These are phyloP conservation scores for Notodonta dromedarius DNA, from an alignment of 2,888 invertebrate genomes.

Conservation along the genomic window DNA sequence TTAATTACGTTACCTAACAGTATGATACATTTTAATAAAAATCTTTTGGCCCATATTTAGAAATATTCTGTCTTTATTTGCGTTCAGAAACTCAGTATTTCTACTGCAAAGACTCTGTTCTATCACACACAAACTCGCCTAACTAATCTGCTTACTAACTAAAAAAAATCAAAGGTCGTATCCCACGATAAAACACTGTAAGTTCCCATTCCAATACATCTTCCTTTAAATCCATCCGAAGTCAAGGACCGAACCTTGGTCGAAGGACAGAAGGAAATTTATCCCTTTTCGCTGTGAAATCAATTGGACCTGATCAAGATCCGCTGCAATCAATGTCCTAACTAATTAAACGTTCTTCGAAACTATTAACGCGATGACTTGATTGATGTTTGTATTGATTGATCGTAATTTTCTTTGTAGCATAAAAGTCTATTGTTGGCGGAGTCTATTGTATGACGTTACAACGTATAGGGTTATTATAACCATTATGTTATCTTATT, in stretches of 20 bases:
- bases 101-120: too few species aligned
- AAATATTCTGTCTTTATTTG: too few species aligned
- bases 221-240: constrained; percentile 26
- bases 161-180: too few species aligned
- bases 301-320: constrained; percentile 23
- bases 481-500: too few species aligned
- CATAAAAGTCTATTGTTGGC: not conserved
- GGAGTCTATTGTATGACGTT: not conserved
- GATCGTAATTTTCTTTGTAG: not conserved
- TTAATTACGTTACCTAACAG: too few species aligned
- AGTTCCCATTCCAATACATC: constrained; percentile 26
- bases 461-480: not conserved
- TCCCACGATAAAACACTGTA: too few species aligned
- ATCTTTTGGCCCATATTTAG: too few species aligned
- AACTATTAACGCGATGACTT: constrained; percentile 1
- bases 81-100: too few species aligned
- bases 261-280: constrained; percentile 25
- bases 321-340: constrained; percentile 7
- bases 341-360: constrained; percentile 7
- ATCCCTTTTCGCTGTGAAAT: constrained; percentile 19
- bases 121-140: too few species aligned
- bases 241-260: constrained; percentile 41
- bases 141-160: too few species aligned
- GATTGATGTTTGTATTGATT: not conserved
- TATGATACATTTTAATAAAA: too few species aligned